Evolutionary conservation across 2,888 invertebrate species (phyloP), one percentile per base, ranked within the genome.

Genomic region (Chironomus riparius): DNA sequence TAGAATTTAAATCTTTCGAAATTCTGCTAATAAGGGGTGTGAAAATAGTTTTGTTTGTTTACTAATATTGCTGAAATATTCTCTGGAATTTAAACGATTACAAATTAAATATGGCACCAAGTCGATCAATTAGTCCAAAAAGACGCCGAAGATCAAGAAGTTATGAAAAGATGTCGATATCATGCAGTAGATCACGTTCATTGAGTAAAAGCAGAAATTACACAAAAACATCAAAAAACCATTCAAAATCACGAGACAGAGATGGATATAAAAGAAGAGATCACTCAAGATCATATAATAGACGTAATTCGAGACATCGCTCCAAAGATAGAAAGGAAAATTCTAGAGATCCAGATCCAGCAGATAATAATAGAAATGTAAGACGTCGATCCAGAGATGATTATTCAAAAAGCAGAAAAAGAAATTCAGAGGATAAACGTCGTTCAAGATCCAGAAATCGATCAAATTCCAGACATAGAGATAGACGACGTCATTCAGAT

Each of bases 71-170:
- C n/a, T 18, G 56, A 56, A 13, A n/a, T 15, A 2, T 13, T 50
- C 4, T 56, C 0, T 13, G 2, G 15, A 56, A 56, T 15, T 15
- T n/a, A 56, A 56, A 56, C 56, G 56, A 15, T 56, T 56, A 56
- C 1, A 62, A 72, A 15, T 50, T 21, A 68, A 76, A 76, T n/a
- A n/a, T 76, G 70, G 61, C 56, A 38, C 21, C 56, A 12, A 68
- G 68, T 68, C 15, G 65, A 68, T 74, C 74, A 24, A 7, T 21
- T 3, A 74, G 74, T 74, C 15, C 47, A 13, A 47, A 74, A 13
- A 21, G 24, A 13, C 22, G 48, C 3, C 4, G 48, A 47, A 24
- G 62, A 7, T 7, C 21, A 4, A 24, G 65, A 65, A 56, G 56
- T 10, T 10, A 15, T 18, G 2, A 56, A 18, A 56, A 56, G 56